phyloP scores from a whole-genome alignment of 92 coral and sea anemone genomes.

The Paragorgia papillata region DNA sequence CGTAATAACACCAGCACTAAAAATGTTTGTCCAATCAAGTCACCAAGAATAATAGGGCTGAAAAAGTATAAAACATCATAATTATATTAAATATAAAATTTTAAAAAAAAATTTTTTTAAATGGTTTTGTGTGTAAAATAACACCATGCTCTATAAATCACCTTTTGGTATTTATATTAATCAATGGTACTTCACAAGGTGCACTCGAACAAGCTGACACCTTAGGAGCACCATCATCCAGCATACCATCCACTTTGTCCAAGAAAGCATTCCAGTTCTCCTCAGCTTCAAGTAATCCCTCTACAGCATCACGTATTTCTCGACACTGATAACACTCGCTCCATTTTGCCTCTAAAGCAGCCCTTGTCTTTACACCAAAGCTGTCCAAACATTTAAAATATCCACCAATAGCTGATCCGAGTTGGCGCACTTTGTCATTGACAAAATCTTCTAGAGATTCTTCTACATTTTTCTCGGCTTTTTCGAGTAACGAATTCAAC shows the following conservation, averaged over 20 bases:
- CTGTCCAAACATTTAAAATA: slow-evolving; percentile 58
- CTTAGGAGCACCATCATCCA: slow-evolving; percentile 26
- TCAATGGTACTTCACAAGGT: slow-evolving; percentile 64
- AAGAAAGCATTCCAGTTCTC: slow-evolving; percentile 76
- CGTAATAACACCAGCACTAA: slow-evolving; percentile 79
- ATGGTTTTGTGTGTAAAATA: neutral
- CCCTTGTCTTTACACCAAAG: slow-evolving; percentile 64
- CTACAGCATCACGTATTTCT: slow-evolving; percentile 67
- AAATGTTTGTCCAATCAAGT: slow-evolving; percentile 54
- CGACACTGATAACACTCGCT: slow-evolving; percentile 46
- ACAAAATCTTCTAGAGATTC: slow-evolving; percentile 69
- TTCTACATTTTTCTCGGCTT: slow-evolving; percentile 61
- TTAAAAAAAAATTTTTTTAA: no score
- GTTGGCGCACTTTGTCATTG: slow-evolving; percentile 61
- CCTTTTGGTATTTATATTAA: slow-evolving; percentile 72
- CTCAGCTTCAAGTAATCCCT: slow-evolving; percentile 68
- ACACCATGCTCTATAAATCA: slow-evolving; percentile 10
- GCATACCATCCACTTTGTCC: slow-evolving; percentile 62
- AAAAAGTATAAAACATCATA: slow-evolving; percentile 1
- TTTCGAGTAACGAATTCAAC: slow-evolving; percentile 49
- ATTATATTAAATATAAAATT: neutral
- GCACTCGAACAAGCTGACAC: slow-evolving; percentile 59
- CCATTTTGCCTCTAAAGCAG: slow-evolving; percentile 63
- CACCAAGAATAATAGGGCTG: slow-evolving; percentile 60
- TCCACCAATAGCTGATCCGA: slow-evolving; percentile 70